Evolutionary conservation across 2,888 invertebrate genomes (phyloP).

Genomic region (Didymodactylos carnosus): DNA sequence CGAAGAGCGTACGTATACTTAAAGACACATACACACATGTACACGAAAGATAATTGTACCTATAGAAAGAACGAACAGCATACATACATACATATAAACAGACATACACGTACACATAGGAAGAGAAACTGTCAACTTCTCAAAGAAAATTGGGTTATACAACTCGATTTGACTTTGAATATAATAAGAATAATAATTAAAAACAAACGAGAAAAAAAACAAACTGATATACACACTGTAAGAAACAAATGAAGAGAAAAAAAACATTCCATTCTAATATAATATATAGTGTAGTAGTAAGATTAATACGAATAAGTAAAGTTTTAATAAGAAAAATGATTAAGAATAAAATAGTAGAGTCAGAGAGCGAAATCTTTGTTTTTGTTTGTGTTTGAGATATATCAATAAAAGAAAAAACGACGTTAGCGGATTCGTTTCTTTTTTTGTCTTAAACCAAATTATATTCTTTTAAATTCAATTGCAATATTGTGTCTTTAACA

Average conservation of each 20-base stretch:
- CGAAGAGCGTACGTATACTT: too few relatives aligned
- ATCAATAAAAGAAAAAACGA: too few relatives aligned
- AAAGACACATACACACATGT: too few relatives aligned
- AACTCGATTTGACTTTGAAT: not conserved
- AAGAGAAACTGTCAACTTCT: not conserved
- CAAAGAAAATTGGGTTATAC: not conserved
- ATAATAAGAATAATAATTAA: too few relatives aligned
- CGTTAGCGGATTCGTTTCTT: too few relatives aligned
- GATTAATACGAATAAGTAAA: not conserved
- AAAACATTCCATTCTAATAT: not conserved
- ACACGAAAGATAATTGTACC: too few relatives aligned
- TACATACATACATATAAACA: too few relatives aligned
- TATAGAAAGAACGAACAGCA: too few relatives aligned
- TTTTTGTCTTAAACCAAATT: constrained; percentile 65
- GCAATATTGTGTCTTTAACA: constrained; percentile 99
- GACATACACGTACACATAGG: too few relatives aligned
- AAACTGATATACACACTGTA: not conserved
- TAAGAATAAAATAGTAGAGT: not conserved
- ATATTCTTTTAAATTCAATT: constrained; percentile 99
- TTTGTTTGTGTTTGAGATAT: not conserved
- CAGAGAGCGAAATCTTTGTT: not conserved
- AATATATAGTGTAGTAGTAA: not conserved
- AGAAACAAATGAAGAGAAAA: not conserved
- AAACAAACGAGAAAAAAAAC: too few relatives aligned
- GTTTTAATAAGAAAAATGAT: not conserved